Evolutionary conservation across 1,140 invertebrate genomes (phyloP).

Genomic region (Neuroterus valhalla): DNA sequence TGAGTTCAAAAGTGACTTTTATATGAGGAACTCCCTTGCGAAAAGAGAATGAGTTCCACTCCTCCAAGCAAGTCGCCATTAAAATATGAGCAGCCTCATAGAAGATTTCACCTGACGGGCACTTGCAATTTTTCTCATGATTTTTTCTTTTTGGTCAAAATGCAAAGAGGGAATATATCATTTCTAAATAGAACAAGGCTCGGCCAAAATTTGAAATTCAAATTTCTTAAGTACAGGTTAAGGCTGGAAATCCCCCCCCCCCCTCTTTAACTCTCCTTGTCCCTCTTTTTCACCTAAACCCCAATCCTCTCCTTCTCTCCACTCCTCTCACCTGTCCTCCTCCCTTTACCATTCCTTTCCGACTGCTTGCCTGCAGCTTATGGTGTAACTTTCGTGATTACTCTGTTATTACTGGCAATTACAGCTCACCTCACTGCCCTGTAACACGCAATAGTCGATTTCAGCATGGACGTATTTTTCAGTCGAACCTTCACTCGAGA

Average conservation of each 20-base stretch:
- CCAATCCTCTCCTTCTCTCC: conserved; percentile 28
- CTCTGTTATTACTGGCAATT: conserved; percentile 54
- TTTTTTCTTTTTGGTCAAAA: not conserved
- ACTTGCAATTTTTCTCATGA: not conserved
- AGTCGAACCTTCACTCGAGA: not conserved
- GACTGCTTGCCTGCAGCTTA: conserved; percentile 6
- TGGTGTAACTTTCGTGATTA: conserved; percentile 56
- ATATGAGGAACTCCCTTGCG: no score
- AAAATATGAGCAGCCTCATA: no score
- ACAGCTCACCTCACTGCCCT: conserved; percentile 46
- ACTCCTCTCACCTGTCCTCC: conserved; percentile 5
- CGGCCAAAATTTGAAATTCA: conserved; percentile 49
- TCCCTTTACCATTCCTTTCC: conserved; percentile 23
- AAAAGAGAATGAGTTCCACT: no score
- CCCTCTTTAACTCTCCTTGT: no score
- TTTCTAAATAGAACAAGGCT: conserved; percentile 47
- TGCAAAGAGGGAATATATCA: conserved; percentile 32
- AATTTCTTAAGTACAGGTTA: conserved; percentile 36
- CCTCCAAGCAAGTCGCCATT: no score
- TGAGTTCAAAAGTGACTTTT: no score
- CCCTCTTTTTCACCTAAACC: conserved; percentile 31
- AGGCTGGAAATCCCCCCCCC: no score
- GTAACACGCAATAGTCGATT: conserved; percentile 52
- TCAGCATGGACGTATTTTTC: conserved; percentile 30
- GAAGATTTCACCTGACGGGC: no score